Evolutionary conservation across 1,140 invertebrate species (phyloP).

Genomic region (Chironomus striatipennis): DNA sequence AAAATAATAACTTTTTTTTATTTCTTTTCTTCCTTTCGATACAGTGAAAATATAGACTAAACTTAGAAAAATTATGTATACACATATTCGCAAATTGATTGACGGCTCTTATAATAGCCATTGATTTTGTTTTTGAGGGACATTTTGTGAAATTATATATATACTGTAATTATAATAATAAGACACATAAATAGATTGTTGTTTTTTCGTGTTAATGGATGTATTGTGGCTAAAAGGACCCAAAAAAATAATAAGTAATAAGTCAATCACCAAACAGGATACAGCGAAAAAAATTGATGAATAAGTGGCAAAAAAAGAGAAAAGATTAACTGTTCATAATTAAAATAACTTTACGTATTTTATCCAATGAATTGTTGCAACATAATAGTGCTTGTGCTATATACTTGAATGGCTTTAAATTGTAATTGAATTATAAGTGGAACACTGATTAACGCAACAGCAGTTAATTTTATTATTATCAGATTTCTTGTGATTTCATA

Average conservation of each 20-base stretch:
- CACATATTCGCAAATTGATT: background rate
- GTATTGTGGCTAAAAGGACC: background rate
- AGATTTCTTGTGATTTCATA: background rate
- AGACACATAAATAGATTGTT: background rate
- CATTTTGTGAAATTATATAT: background rate
- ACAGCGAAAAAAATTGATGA: background rate
- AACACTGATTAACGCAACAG: background rate
- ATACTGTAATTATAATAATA: background rate
- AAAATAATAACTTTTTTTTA: background rate
- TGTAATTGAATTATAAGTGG: conserved; percentile 7
- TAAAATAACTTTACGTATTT: too few relatives aligned
- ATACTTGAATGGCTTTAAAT: conserved; percentile 14
- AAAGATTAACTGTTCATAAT: too few relatives aligned
- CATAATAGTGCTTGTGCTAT: background rate
- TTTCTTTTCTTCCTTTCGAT: background rate
- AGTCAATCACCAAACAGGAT: background rate
- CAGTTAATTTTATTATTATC: background rate
- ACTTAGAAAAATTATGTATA: background rate
- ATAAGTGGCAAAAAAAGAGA: too few relatives aligned
- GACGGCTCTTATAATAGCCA: conserved; percentile 11
- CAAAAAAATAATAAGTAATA: background rate
- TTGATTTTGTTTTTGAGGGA: background rate
- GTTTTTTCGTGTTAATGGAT: background rate
- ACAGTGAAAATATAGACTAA: background rate
- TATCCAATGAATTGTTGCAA: too few relatives aligned